Evolutionary conservation across 2,113 vertebrate genomes (phyloP), one percentile per base, ranked within the genome.

Genomic region (Sigmodon hispidus): DNA sequence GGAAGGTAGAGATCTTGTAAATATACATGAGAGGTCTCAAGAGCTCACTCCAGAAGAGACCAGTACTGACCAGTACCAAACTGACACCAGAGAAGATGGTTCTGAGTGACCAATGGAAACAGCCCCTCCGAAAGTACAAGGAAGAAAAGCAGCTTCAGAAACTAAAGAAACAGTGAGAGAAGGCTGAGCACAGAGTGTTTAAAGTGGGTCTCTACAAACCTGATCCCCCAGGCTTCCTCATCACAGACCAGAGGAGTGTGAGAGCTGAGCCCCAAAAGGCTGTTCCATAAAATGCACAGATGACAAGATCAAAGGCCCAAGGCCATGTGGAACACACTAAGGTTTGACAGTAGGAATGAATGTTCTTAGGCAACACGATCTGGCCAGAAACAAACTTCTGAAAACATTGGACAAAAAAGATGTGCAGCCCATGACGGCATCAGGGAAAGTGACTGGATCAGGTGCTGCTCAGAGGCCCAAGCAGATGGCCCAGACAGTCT

Each of bases 61-160:
- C 80, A 79, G n/a, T n/a, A n/a, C n/a, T n/a, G n/a, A n/a, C n/a
- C n/a, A n/a, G 0, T 43, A 48, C 70, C 15, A 98, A 98, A 29
- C 87, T 95, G 70, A 98, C 87, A 0, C 87, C 86, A 75, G 0
- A 29, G 26, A 26, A 93, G 29, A 26, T 11, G 65, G 17, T 70
- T 48, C 48, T 77, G 21, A 69, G 81, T 94, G 98, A 99, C 26
- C 99, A 99, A 45, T 98, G 99, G 90, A 79, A 97, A 90, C 98
- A 99, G 87, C 99, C 99, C 98, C 99, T 99, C 0, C 98, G 98
- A 89, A 99, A 99, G 67, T 99, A 99, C 98, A 99, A 99, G 94
- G 99, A 99, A 24, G 98, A 99, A 1, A 99, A 99, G 87, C 98
- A 98, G 12, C 98, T 99, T 11, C 97, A 99, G 59, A 99, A 99